A percentile compares a stretch with the other conserved stretches of the same genome.
These are phyloP conservation scores for Eumaeus atala DNA, from an alignment of 1,140 invertebrate species.

Conservation along the genomic window DNA sequence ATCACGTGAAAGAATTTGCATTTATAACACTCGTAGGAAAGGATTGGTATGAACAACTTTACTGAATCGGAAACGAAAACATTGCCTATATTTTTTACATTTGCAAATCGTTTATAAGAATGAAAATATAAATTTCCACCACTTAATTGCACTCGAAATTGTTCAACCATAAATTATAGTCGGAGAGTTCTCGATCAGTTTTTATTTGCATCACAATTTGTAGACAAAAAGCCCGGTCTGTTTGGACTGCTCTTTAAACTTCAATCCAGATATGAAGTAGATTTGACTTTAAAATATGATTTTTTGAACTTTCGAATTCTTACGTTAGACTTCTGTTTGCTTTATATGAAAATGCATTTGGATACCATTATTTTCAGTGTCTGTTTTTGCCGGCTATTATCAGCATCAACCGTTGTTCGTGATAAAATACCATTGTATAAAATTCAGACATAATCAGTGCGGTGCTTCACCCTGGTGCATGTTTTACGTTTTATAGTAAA, in stretches of 20 bases:
- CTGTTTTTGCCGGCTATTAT: background rate
- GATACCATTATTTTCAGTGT: slow-evolving; percentile 4
- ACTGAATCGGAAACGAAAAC: background rate
- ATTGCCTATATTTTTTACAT: background rate
- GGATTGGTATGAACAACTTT: background rate
- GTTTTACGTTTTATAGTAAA: no score
- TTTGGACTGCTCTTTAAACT: slow-evolving; percentile 14
- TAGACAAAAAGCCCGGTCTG: slow-evolving; percentile 15
- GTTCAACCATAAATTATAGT: slow-evolving; percentile 2
- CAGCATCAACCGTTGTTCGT: no score
- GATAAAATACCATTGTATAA: no score
- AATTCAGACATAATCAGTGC: no score
- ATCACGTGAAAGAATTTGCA: background rate
- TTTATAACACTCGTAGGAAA: background rate
- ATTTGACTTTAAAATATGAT: slow-evolving; percentile 18
- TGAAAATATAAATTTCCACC: background rate
- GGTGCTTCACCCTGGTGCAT: no score
- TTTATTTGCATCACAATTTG: slow-evolving; percentile 15
- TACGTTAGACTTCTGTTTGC: slow-evolving; percentile 5
- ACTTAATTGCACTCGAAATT: slow-evolving; percentile 5
- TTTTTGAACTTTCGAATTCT: slow-evolving; percentile 14
- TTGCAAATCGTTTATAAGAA: background rate
- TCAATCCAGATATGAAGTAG: slow-evolving; percentile 8
- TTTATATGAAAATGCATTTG: slow-evolving; percentile 2
- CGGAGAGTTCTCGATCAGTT: slow-evolving; percentile 1